Evolutionary conservation across 2,797 vertebrate genomes (phyloP).

Genomic region (Sardinella longiceps): DNA sequence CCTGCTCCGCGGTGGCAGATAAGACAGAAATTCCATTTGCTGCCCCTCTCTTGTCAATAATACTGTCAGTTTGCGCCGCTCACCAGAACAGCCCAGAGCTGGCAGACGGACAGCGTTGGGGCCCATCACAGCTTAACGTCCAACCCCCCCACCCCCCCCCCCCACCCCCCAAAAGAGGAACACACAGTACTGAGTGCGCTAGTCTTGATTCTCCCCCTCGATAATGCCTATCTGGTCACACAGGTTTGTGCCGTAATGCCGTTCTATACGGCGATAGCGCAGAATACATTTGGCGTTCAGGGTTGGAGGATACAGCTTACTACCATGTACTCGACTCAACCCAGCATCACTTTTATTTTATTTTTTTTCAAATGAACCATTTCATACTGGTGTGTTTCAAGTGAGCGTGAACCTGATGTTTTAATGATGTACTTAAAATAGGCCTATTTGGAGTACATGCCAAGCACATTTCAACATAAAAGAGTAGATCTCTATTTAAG

Average conservation of each 20-base stretch:
- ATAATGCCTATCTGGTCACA: not conserved
- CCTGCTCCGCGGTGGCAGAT: slow-evolving; percentile 10
- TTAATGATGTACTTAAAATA: slow-evolving; percentile 47
- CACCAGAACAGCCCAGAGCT: not conserved
- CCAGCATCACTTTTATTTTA: not conserved
- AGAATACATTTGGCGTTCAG: not conserved
- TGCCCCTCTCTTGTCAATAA: slow-evolving; percentile 15
- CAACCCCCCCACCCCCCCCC: not conserved
- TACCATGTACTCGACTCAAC: not conserved
- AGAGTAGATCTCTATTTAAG: slow-evolving; percentile 45
- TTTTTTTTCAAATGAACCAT: not conserved
- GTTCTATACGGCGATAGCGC: not conserved
- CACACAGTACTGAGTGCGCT: not conserved
- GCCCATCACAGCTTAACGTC: not conserved
- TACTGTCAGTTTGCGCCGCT: not conserved
- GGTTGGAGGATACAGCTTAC: not conserved
- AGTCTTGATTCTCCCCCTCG: not conserved
- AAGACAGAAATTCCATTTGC: slow-evolving; percentile 25
- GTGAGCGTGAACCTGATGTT: slow-evolving; percentile 52
- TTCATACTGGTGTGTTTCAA: not conserved
- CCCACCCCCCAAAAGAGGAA: not conserved
- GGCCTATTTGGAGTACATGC: slow-evolving; percentile 41
- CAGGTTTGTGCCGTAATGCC: not conserved
- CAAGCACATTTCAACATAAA: slow-evolving; percentile 33
- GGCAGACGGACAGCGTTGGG: not conserved